Percentiles rank a stretch among this genome's conserved stretches.
Conservation (phyloP, 2,797 vertebrate genomes). For the Nyctibius grandis region DNA sequence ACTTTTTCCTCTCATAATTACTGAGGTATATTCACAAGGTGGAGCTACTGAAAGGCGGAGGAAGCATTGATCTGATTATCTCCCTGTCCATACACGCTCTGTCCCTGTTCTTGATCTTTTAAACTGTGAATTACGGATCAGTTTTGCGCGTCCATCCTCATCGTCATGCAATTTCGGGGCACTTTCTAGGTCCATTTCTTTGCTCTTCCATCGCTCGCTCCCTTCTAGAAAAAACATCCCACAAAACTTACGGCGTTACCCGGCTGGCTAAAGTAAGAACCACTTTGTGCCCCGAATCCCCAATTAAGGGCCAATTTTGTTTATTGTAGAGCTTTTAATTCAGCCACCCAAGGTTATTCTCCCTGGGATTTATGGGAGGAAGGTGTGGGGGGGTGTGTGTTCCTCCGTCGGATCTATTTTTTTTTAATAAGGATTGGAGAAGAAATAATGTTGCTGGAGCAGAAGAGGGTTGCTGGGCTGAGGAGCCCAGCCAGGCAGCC, state of each 20-base stretch:
- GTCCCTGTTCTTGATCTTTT: not conserved
- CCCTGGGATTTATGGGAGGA: not conserved
- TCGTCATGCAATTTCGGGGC: not conserved
- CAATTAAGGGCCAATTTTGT: not conserved
- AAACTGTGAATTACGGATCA: not conserved
- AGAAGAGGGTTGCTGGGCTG: not conserved
- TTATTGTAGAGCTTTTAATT: not conserved
- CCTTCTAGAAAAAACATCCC: not conserved
- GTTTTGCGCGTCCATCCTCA: not conserved
- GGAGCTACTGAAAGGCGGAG: constrained; percentile 59
- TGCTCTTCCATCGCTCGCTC: not conserved
- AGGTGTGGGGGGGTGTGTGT: no score
- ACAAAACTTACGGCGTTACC: not conserved
- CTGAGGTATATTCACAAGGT: constrained; percentile 64
- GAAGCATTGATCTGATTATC: constrained; percentile 13
- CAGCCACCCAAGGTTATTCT: not conserved
- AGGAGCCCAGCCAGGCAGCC: not conserved
- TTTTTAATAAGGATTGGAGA: not conserved
- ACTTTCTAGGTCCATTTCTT: not conserved
- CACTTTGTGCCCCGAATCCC: not conserved
- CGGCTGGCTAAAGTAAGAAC: not conserved
- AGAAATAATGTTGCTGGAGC: not conserved
- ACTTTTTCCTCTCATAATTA: constrained; percentile 44
- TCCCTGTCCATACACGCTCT: not conserved
- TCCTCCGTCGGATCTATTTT: not conserved